Percentiles rank a stretch among this genome's conserved stretches.
phyloP scores from a whole-genome alignment of 2,113 vertebrate genomes.

The Platichthys flesus region DNA sequence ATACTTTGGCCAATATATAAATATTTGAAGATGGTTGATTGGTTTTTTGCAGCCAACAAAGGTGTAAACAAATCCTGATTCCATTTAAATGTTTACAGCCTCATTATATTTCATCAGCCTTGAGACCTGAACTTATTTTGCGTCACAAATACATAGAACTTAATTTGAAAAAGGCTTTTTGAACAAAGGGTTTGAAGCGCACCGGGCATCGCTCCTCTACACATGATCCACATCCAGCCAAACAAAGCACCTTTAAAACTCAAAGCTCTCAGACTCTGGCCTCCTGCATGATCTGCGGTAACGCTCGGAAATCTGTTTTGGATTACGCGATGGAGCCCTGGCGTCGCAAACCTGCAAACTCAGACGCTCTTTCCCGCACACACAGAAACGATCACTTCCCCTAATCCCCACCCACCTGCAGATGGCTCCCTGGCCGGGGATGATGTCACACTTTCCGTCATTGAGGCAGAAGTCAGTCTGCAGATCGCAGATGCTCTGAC shows the following conservation, averaged over 20 bases:
- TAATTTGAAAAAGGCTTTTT: background rate
- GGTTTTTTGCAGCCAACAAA: slow-evolving; percentile 20
- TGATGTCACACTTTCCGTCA: slow-evolving; percentile 96
- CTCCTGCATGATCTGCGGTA: background rate
- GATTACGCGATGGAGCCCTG: slow-evolving; percentile 2
- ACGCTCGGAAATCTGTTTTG: slow-evolving; percentile 19
- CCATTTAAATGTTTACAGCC: background rate
- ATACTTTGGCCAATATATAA: background rate
- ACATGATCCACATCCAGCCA: background rate
- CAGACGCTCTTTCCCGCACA: slow-evolving; percentile 9
- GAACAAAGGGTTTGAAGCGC: background rate
- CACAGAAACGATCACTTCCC: slow-evolving; percentile 25
- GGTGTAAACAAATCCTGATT: slow-evolving; percentile 14
- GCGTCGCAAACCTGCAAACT: slow-evolving; percentile 27
- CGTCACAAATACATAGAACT: background rate
- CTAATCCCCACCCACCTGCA: slow-evolving; percentile 87
- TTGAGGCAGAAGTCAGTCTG: slow-evolving; percentile 93
- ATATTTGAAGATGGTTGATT: background rate
- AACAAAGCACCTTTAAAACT: background rate
- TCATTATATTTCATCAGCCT: slow-evolving; percentile 1
- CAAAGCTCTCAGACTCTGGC: background rate
- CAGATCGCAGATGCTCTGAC: slow-evolving; percentile 94
- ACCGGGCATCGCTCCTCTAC: background rate
- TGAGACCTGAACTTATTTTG: background rate
- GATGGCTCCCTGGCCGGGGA: slow-evolving; percentile 94